Evolutionary conservation across 2,888 invertebrate genomes (phyloP).

Genomic region (Biston stratarius): DNA sequence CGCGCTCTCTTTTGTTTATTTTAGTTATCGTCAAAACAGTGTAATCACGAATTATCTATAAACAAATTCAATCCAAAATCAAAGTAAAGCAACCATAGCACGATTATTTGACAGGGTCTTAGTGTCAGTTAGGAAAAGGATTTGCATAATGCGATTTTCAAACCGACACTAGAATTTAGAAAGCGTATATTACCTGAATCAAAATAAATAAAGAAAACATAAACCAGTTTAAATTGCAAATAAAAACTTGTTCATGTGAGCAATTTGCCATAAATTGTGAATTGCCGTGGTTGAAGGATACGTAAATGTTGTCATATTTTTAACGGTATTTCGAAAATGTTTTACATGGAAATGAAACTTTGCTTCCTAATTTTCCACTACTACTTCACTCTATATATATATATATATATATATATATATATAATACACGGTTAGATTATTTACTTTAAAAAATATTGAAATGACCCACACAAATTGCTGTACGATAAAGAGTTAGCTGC

Average conservation of each 20-base stretch:
- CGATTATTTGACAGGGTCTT: not conserved
- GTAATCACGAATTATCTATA: not conserved
- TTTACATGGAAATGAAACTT: no score
- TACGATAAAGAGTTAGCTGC: not conserved
- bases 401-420: no score
- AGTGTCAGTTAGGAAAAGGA: conserved; percentile 7
- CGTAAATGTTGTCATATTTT: conserved; percentile 30
- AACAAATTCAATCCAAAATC: not conserved
- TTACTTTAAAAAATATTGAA: no score
- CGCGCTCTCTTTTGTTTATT: no score
- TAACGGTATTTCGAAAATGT: not conserved
- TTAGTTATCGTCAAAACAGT: no score
- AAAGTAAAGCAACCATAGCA: not conserved
- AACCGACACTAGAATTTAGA: not conserved
- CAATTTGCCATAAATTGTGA: conserved; percentile 42
- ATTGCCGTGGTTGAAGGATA: conserved; percentile 35
- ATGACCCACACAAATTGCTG: not conserved
- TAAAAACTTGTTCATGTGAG: conserved; percentile 40
- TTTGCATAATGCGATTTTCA: conserved; percentile 5
- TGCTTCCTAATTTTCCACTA: no score
- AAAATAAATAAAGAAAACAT: conserved; percentile 15
- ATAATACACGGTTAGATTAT: no score
- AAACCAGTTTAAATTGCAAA: conserved; percentile 22
- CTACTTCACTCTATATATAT: no score
- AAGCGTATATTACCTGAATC: conserved; percentile 2